These are phyloP conservation scores for Hoplias malabaricus DNA, from an alignment of 2,113 vertebrate genomes.

Conservation along the genomic window DNA sequence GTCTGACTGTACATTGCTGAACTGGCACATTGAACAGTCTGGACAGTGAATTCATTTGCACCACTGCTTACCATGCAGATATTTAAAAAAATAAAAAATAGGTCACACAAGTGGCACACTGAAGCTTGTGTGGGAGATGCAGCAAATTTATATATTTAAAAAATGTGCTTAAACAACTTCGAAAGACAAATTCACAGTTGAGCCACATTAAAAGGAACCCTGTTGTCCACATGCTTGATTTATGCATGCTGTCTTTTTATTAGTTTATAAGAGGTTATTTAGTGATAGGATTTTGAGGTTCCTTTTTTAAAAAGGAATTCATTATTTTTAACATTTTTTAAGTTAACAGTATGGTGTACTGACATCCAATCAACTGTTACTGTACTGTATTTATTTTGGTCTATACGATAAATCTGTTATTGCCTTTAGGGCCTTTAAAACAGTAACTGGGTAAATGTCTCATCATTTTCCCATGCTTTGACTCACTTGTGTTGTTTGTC, in stretches of 20 bases:
- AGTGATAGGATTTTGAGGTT: no score
- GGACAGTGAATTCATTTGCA: slow-evolving; percentile 38
- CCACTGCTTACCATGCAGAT: slow-evolving; percentile 6
- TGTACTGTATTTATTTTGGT: no score
- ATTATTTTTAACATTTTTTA: background rate
- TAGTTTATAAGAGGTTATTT: no score
- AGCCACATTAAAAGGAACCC: no score
- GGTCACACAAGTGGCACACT: background rate
- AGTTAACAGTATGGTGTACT: background rate
- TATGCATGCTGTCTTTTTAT: no score
- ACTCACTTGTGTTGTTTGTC: slow-evolving; percentile 33
- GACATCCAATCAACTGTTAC: background rate
- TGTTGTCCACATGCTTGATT: no score
- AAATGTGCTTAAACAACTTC: no score
- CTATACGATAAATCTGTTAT: background rate
- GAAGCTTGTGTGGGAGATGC: background rate
- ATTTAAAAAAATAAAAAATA: background rate
- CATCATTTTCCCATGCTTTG: slow-evolving; percentile 13
- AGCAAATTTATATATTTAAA: no score
- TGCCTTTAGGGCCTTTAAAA: background rate
- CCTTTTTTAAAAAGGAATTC: no score
- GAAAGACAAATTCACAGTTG: no score
- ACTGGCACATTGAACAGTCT: slow-evolving; percentile 45
- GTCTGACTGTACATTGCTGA: slow-evolving; percentile 41
- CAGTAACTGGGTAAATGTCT: background rate